Evolutionary conservation across 1,140 invertebrate genomes (phyloP).

Genomic region (Macrocentrus cingulum): DNA sequence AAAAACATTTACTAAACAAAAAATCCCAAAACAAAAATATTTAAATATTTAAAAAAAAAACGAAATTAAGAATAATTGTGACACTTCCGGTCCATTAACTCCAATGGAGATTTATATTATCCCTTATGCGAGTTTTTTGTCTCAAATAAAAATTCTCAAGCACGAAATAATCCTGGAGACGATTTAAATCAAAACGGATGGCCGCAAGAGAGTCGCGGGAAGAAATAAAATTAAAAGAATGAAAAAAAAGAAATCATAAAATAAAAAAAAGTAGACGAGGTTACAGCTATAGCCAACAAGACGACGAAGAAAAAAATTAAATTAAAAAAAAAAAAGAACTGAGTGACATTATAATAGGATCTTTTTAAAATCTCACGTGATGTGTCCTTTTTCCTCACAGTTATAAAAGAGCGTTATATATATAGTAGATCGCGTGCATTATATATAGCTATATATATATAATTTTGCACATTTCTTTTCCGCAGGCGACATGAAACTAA

Average conservation of each 20-base stretch:
- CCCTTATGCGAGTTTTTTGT: not conserved
- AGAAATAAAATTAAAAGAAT: conserved; percentile 2
- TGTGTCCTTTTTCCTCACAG: too few relatives aligned
- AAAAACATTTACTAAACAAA: too few relatives aligned
- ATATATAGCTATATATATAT: too few relatives aligned
- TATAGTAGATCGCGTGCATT: too few relatives aligned
- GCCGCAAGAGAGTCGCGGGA: not conserved
- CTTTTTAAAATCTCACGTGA: too few relatives aligned
- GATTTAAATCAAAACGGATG: conserved; percentile 14
- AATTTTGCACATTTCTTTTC: conserved; percentile 47
- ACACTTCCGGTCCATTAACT: not conserved
- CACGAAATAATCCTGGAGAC: not conserved
- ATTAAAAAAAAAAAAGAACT: conserved; percentile 1
- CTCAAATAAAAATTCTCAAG: not conserved
- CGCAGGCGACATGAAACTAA: conserved; percentile 43
- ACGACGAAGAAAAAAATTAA: not conserved
- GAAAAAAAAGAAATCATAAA: conserved; percentile 1
- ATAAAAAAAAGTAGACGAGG: not conserved
- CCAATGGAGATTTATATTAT: not conserved
- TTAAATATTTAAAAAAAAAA: not conserved
- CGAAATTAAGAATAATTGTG: not conserved
- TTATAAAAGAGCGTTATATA: too few relatives aligned
- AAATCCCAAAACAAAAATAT: not conserved
- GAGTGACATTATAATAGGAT: conserved; percentile 42
- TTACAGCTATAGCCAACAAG: not conserved